Conservation (phyloP, 2,888 invertebrate species). For the Aspidapion aeneum region DNA sequence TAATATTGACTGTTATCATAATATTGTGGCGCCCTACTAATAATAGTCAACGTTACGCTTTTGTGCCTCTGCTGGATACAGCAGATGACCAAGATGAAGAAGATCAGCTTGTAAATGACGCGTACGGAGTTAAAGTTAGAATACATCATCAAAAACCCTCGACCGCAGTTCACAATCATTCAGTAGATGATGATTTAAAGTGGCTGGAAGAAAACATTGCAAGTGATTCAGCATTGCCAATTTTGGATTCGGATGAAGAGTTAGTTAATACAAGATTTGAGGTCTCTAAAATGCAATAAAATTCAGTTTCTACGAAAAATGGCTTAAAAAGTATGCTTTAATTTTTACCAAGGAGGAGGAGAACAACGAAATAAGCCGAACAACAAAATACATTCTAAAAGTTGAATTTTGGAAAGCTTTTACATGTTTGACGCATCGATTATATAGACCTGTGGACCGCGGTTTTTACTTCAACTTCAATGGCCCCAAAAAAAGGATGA, state of each 20-base stretch:
- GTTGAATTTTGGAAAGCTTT: too few species aligned
- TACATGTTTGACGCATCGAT: too few species aligned
- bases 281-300: constrained; percentile 82
- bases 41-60: constrained; percentile 93
- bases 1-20: constrained; percentile 88
- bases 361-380: too few species aligned
- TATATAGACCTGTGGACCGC: too few species aligned
- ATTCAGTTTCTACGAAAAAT: too few species aligned
- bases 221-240: constrained; percentile 64
- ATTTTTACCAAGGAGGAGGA: constrained; percentile 6
- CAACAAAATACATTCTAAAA: too few species aligned
- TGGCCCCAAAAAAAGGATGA: too few species aligned
- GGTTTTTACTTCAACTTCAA: too few species aligned
- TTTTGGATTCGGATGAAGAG: constrained; percentile 79
- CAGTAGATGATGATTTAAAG: constrained; percentile 73
- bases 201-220: constrained; percentile 95
- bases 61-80: constrained; percentile 87
- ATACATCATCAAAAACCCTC: constrained; percentile 37
- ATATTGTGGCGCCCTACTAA: constrained; percentile 93
- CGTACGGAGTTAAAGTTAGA: constrained; percentile 79
- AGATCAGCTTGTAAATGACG: constrained; percentile 82
- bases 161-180: constrained; percentile 45
- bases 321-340: constrained; percentile 3
- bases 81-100: constrained; percentile 74
- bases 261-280: constrained; percentile 82